phyloP scores from a whole-genome alignment of 2,888 invertebrate species.

The Melinaea menophilus region DNA sequence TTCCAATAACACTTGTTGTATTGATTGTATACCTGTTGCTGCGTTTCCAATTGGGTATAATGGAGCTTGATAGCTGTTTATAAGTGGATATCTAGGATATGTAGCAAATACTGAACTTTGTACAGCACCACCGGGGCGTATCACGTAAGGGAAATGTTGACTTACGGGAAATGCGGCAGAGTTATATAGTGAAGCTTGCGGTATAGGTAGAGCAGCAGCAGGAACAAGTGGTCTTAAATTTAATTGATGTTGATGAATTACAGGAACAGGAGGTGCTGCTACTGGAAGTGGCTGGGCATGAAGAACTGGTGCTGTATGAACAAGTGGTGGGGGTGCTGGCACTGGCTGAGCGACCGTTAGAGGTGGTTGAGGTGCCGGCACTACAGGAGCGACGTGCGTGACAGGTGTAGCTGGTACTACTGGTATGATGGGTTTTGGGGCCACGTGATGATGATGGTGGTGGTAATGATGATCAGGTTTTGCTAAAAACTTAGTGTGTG shows the following conservation, averaged over 20 bases:
- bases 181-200: constrained; percentile 42
- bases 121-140: constrained; percentile 66
- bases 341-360: constrained; percentile 49
- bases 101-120: constrained; percentile 69
- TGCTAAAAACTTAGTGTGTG: constrained; percentile 53
- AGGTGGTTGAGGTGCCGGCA: constrained; percentile 48
- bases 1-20: constrained; percentile 43
- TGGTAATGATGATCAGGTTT: constrained; percentile 64
- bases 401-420: constrained; percentile 36
- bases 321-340: constrained; percentile 48
- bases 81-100: constrained; percentile 64
- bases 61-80: constrained; percentile 53
- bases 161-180: constrained; percentile 37
- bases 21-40: constrained; percentile 29
- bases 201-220: constrained; percentile 45
- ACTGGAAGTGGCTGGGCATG: constrained; percentile 42
- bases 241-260: constrained; percentile 44
- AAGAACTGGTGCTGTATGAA: constrained; percentile 41
- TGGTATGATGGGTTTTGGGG: constrained; percentile 57
- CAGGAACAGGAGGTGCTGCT: constrained; percentile 44
- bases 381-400: constrained; percentile 43
- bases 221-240: constrained; percentile 50
- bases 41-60: constrained; percentile 39
- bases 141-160: constrained; percentile 49
- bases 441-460: constrained; percentile 68